These are phyloP conservation scores for Chymomyza procnemis DNA, from an alignment of 2,888 invertebrate genomes.

Conservation along the genomic window DNA sequence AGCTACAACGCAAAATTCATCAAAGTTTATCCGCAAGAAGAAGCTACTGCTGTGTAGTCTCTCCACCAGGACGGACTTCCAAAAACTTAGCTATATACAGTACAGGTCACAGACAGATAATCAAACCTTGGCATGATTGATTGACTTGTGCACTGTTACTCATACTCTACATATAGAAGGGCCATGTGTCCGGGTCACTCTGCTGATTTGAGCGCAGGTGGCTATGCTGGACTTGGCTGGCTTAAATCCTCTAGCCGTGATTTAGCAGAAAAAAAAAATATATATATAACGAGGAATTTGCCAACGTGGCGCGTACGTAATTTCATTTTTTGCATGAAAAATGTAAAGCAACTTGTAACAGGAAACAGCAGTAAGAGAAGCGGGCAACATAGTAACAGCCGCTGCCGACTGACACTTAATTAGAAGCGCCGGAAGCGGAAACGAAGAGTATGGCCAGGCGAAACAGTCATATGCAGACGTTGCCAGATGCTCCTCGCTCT, in stretches of 20 bases:
- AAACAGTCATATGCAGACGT: constrained; percentile 16
- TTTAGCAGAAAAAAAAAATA: constrained; percentile 38
- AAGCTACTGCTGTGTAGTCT: constrained; percentile 32
- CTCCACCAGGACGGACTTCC: neutral
- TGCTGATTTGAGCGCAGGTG: neutral
- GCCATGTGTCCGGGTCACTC: neutral
- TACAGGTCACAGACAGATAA: neutral
- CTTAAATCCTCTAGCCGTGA: constrained; percentile 32
- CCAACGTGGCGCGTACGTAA: constrained; percentile 17
- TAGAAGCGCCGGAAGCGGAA: constrained; percentile 65
- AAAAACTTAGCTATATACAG: neutral
- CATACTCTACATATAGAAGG: neutral
- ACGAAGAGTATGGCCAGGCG: constrained; percentile 52
- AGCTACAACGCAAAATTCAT: constrained; percentile 43
- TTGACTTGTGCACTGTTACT: constrained; percentile 39
- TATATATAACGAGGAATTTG: constrained; percentile 21
- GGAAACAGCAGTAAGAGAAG: constrained; percentile 10
- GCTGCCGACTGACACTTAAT: constrained; percentile 61
- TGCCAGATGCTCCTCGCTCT: constrained; percentile 5
- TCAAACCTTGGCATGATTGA: constrained; percentile 50
- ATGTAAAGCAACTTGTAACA: constrained; percentile 1
- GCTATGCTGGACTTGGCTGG: neutral
- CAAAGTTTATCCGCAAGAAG: constrained; percentile 36
- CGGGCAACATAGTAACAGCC: neutral
- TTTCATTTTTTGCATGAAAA: constrained; percentile 6